Percentiles rank a stretch among this genome's conserved stretches.
Evolutionary conservation across 1,140 invertebrate genomes (phyloP).

Genomic region (Brachionus rubens): DNA sequence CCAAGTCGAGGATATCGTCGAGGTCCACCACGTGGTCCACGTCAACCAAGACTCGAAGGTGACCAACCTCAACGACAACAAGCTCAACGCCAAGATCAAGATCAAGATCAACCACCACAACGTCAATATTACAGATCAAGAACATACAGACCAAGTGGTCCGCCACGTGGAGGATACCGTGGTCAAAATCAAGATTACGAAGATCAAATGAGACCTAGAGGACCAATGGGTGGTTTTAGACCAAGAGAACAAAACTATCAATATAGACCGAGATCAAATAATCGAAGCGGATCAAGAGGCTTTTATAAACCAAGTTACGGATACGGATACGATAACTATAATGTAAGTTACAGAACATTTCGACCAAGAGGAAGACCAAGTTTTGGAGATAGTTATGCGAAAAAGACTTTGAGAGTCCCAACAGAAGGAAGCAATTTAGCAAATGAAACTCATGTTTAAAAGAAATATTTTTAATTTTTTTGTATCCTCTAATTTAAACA

Average conservation of each 20-base stretch:
- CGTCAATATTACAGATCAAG: conserved; percentile 13
- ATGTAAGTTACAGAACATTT: too few species aligned
- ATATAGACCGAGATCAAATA: too few species aligned
- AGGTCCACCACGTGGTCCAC: neutral
- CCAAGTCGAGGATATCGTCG: neutral
- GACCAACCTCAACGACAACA: neutral
- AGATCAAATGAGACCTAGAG: conserved; percentile 18
- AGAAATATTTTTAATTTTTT: too few species aligned
- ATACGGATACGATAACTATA: too few species aligned
- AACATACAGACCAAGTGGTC: conserved; percentile 21
- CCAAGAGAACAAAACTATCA: neutral
- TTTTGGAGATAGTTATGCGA: too few species aligned
- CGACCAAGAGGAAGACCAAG: too few species aligned
- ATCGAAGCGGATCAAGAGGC: neutral
- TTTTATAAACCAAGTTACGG: neutral
- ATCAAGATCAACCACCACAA: neutral
- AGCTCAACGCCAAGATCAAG: too few species aligned
- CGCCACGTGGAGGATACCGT: neutral
- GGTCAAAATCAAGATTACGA: neutral
- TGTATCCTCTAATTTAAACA: too few species aligned
- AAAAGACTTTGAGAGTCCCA: too few species aligned
- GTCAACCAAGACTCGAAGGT: neutral
- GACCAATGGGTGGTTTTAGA: neutral
- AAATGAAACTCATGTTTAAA: too few species aligned
- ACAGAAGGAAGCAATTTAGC: too few species aligned